Evolutionary conservation across 2,113 vertebrate genomes (phyloP), one percentile per base, ranked within the genome.

Genomic region (Stegostoma tigrinum): DNA sequence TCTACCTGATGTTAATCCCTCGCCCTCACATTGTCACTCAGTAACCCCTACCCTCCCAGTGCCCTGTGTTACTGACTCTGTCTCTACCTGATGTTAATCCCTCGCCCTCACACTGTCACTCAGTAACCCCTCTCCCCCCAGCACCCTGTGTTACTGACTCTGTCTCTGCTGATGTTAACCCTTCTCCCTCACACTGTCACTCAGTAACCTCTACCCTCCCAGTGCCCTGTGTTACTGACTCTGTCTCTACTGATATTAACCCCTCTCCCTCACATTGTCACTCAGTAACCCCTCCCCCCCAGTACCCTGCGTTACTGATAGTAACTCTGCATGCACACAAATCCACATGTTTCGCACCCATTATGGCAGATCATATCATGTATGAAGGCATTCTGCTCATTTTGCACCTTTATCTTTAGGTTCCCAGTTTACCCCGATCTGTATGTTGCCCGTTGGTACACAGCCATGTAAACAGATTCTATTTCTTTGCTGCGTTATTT

Each of bases 61-160:
- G 3, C 78, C 78, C 38, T 83, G 78, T 83, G 38, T 83, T 21
- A 83, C 78, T 42, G 78, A 83, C 78, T 83, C 17, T 83, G 42
- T 83, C 38, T 42, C 15, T 83, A 83, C 78, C 78, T 83, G 78
- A 42, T 83, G 78, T 83, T 83, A 83, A 83, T 83, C 78, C 78
- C 21, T 17, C 38, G 21, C n/a, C n/a, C 78, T 83, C 78, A 83
- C n/a, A 83, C 78, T 83, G 78, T 42, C 78, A 83, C 78, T 83
- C 78, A 83, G 78, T 83, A 83, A 42, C 78, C 78, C 78, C 78
- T 83, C n/a, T 83, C 78, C n/a, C 55, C 78, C 75, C 75, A 80
- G 75, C 34, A 3, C 75, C 75, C 75, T 80, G 75, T 80, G 75
- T 80, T 38, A 83, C 78, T 83, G 78, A 83, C 78, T 83, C n/a